phyloP scores from a whole-genome alignment of 2,888 invertebrate genomes.

The Ophraella communa region DNA sequence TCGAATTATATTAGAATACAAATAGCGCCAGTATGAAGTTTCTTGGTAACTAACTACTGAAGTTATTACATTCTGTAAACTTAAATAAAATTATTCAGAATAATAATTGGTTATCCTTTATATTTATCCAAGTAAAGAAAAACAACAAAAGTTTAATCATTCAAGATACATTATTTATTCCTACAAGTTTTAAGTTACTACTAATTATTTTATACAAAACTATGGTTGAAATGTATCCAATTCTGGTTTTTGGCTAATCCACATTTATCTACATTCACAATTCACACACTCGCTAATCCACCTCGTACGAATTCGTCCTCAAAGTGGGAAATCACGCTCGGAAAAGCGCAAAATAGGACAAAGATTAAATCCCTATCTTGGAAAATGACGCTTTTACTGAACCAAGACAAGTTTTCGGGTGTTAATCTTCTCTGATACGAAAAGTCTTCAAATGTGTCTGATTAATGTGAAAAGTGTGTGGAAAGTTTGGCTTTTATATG shows the following conservation, averaged over 20 bases:
- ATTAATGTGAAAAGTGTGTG: background rate
- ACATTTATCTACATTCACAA: constrained; percentile 5
- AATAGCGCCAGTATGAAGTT: background rate
- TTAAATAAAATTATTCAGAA: too few relatives aligned
- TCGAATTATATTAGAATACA: constrained; percentile 19
- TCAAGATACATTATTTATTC: background rate
- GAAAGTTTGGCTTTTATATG: background rate
- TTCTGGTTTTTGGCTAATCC: constrained; percentile 18
- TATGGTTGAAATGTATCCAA: constrained; percentile 18
- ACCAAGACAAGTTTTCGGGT: constrained; percentile 36
- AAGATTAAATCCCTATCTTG: constrained; percentile 65
- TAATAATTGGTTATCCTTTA: too few relatives aligned
- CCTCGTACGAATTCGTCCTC: constrained; percentile 59
- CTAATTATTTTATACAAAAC: constrained; percentile 6
- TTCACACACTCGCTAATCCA: constrained; percentile 57
- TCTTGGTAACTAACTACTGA: constrained; percentile 4
- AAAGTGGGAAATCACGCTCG: constrained; percentile 62
- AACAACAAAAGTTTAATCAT: too few relatives aligned
- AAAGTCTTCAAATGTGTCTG: constrained; percentile 18
- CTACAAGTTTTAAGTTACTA: constrained; percentile 6
- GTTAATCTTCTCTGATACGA: constrained; percentile 28
- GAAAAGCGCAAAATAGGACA: constrained; percentile 65
- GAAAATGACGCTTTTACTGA: constrained; percentile 44
- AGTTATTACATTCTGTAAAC: background rate
- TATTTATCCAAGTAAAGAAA: too few relatives aligned